A percentile compares a stretch with the other conserved stretches of the same genome.
phyloP scores from a whole-genome alignment of 2,113 vertebrate species.

The Xiphophorus couchianus region DNA sequence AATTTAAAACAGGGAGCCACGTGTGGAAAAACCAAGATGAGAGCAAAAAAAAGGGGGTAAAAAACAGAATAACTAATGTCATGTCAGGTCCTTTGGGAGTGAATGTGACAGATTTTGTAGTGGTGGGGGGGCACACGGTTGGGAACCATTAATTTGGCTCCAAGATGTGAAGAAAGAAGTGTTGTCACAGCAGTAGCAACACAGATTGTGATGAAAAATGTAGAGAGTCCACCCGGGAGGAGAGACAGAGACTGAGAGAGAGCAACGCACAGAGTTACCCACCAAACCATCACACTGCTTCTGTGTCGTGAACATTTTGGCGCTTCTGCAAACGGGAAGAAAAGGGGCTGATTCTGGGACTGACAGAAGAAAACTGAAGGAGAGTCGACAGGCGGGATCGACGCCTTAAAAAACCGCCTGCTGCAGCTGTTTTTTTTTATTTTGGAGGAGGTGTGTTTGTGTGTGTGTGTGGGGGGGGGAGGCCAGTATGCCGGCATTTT shows the following conservation, averaged over 20 bases:
- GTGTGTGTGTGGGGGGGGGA: background rate
- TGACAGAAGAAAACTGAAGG: constrained; percentile 20
- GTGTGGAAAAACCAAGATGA: too few species aligned
- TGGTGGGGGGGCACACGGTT: background rate
- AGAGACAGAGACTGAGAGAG: constrained; percentile 36
- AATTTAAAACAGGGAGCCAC: too few species aligned
- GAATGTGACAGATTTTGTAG: background rate
- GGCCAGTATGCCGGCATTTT: constrained; percentile 63
- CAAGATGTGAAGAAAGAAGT: background rate
- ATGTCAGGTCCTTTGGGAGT: background rate
- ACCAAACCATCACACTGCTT: constrained; percentile 57
- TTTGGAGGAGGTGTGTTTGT: background rate
- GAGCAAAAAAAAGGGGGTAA: too few species aligned
- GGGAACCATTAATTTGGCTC: constrained; percentile 5
- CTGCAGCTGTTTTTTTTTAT: constrained; percentile 47
- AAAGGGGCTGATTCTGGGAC: constrained; percentile 1
- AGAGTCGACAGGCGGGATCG: constrained; percentile 21
- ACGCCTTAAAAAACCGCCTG: constrained; percentile 18
- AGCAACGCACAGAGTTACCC: constrained; percentile 37
- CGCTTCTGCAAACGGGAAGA: constrained; percentile 22
- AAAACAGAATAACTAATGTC: background rate
- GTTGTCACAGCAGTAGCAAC: background rate
- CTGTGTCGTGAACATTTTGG: constrained; percentile 65
- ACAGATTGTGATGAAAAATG: constrained; percentile 59
- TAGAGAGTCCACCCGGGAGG: constrained; percentile 53